phyloP scores from a whole-genome alignment of 2,113 vertebrate genomes.

The Megaceryle maxima region DNA sequence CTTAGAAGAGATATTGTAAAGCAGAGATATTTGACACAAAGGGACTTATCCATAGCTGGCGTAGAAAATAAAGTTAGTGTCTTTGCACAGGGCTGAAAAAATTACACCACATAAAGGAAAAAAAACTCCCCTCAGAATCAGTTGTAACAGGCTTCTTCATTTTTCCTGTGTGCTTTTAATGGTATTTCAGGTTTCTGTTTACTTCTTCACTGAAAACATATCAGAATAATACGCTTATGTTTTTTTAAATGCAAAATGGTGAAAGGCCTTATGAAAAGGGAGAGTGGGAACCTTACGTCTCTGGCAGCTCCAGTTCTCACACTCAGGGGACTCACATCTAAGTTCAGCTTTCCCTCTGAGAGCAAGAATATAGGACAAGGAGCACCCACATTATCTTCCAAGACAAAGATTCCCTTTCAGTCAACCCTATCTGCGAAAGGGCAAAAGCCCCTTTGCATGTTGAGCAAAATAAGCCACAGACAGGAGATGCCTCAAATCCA shows the following conservation, averaged over 20 bases:
- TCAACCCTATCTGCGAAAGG: not conserved
- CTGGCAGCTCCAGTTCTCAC: not conserved
- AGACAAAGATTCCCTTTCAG: not conserved
- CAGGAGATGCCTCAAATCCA: not conserved
- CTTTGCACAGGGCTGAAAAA: not conserved
- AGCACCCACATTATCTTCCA: not conserved
- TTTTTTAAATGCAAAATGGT: not conserved
- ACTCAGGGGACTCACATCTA: not conserved
- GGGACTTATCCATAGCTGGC: not conserved
- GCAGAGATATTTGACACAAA: not conserved
- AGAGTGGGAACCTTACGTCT: not conserved
- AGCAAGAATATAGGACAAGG: not conserved
- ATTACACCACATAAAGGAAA: rapidly evolving
- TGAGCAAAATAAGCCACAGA: not conserved
- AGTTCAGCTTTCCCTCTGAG: not conserved
- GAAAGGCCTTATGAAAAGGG: not conserved
- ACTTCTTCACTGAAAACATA: not conserved
- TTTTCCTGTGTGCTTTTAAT: not conserved
- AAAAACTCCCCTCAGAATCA: rapidly evolving
- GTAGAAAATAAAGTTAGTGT: not conserved
- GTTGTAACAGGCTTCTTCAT: not conserved
- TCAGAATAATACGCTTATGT: not conserved
- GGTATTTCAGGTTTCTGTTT: not conserved
- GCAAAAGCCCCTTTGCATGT: not conserved
- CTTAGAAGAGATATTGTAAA: not conserved